A percentile compares a stretch with the other conserved stretches of the same genome.
Evolutionary conservation across 2,113 vertebrate species (phyloP).

Genomic region (Ceratotherium simum): DNA sequence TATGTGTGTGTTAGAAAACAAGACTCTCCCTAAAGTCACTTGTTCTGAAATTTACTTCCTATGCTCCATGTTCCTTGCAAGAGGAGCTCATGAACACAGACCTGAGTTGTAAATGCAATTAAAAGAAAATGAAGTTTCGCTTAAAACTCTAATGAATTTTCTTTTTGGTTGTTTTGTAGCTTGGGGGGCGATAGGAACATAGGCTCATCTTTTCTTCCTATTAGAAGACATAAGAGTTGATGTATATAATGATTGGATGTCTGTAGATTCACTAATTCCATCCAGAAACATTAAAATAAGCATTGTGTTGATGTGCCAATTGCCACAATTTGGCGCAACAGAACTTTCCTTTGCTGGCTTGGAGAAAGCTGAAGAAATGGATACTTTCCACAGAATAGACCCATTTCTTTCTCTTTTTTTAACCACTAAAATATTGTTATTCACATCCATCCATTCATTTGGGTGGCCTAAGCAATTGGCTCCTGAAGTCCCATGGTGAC

Average conservation of each 20-base stretch:
- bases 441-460: constrained; percentile 51
- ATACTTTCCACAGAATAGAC: constrained; percentile 39
- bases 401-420: neutral
- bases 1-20: neutral
- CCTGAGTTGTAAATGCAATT: neutral
- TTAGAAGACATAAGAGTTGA: neutral
- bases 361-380: neutral
- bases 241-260: neutral
- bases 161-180: neutral
- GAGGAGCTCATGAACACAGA: neutral
- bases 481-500: constrained; percentile 46
- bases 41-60: neutral
- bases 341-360: neutral
- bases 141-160: constrained; percentile 21
- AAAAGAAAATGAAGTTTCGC: constrained; percentile 51
- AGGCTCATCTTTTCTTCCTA: neutral
- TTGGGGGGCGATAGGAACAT: neutral
- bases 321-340: neutral
- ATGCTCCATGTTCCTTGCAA: neutral
- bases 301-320: neutral
- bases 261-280: neutral
- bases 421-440: neutral
- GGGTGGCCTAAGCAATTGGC: neutral
- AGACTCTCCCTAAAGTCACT: neutral
- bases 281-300: constrained; percentile 20